Evolutionary conservation across 2,113 vertebrate genomes (phyloP), one percentile per base, ranked within the genome.

Genomic region (Vulpes lagopus): DNA sequence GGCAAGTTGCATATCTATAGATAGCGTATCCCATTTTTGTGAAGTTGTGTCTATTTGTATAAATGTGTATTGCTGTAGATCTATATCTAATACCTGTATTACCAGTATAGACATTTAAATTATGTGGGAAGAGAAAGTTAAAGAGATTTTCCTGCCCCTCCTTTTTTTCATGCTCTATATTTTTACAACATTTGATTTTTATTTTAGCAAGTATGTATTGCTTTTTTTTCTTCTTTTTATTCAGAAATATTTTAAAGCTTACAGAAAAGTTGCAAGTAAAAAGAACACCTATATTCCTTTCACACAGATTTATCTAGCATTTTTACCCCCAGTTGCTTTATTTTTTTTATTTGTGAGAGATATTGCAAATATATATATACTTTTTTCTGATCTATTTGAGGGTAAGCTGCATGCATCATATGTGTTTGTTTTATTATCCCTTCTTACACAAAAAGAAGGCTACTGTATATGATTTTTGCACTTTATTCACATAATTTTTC

Each of bases 101-200:
- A 53, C 49, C 32, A 55, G 38, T 53, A 55, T 16, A 85, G 62
- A 85, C 55, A 64, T 85, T 85, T 57, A 78, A 23, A 32, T 84
- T 83, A 53, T 71, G 59, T 67, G 38, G 25, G 38, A 94, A 74
- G 60, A 55, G 53, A 12, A 51, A 38, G 65, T 81, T 53, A 62
- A 90, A 84, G 94, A 55, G 25, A 67, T 16, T 67, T 62, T 32
- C 27, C 38, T n/a, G 32, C 20, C 53, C 22, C 8, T 15, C 2
- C 14, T 23, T 38, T 91, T 84, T 57, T 90, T 27, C 51, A 65
- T 67, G 51, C 8, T 83, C 69, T 89, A 1, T 59, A 35, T 92
- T 85, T 89, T 64, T 87, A 74, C 19, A 84, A 8, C 38, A 57
- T 90, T 82, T 49, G 16, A 27, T 78, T 94, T 95, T 95, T 87